A percentile compares a stretch with the other conserved stretches of the same genome.
These are phyloP conservation scores for Glyptemys insculpta DNA, from an alignment of 2,797 vertebrate genomes.

Conservation along the genomic window DNA sequence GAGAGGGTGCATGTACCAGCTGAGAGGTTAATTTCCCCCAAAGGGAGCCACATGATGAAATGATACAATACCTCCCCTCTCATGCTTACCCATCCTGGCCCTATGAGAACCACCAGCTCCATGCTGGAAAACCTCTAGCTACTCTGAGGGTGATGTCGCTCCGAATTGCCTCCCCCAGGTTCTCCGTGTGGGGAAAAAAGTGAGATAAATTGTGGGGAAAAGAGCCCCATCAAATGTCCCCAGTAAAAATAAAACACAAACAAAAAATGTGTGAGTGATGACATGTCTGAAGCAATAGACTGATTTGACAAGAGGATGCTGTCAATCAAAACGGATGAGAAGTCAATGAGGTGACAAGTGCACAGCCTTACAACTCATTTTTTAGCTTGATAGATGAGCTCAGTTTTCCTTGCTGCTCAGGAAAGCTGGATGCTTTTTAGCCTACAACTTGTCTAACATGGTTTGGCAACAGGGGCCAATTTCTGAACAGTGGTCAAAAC, in stretches of 20 bases:
- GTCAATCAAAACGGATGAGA: conserved; percentile 9
- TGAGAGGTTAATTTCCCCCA: not conserved
- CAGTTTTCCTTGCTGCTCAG: not conserved
- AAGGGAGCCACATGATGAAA: fast-evolving
- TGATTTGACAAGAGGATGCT: conserved; percentile 23
- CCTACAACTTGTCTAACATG: not conserved
- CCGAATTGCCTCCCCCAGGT: not conserved
- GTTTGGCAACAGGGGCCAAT: not conserved
- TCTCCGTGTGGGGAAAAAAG: conserved; percentile 21
- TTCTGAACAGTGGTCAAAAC: not conserved
- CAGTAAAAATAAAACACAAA: conserved; percentile 9
- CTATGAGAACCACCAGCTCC: not conserved
- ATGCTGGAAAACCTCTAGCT: not conserved
- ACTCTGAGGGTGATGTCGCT: not conserved
- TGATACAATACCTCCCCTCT: not conserved
- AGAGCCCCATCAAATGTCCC: not conserved
- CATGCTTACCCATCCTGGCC: not conserved
- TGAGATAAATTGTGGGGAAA: not conserved
- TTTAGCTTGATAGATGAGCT: not conserved
- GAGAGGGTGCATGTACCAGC: not conserved
- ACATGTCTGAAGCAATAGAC: not conserved
- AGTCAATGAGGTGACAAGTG: not conserved
- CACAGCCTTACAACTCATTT: not conserved
- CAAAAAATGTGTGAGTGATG: not conserved
- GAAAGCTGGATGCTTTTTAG: fast-evolving